Evolutionary conservation across 2,797 vertebrate species (phyloP).

Genomic region (Synaphobranchus kaupii): DNA sequence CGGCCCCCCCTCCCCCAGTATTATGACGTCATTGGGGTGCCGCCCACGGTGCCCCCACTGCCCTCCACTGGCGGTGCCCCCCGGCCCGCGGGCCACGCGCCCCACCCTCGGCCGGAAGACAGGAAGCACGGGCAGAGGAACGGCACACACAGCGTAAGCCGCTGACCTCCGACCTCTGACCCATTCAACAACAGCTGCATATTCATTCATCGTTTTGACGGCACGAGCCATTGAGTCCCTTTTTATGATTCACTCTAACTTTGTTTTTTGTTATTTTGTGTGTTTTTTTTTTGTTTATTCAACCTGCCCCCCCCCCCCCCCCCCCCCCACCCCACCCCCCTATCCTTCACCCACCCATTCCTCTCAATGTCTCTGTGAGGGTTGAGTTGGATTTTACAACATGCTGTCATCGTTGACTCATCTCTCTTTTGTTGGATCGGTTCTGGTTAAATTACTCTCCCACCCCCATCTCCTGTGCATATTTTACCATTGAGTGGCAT

Average conservation of each 20-base stretch:
- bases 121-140: constrained; percentile 91
- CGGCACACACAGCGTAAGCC: constrained; percentile 91
- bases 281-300: constrained; percentile 27
- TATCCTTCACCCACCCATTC: not conserved
- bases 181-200: not conserved
- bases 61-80: constrained; percentile 80
- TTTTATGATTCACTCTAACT: constrained; percentile 31
- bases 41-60: constrained; percentile 80
- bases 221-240: not conserved
- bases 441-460: not conserved
- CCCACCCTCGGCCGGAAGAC: constrained; percentile 88
- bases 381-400: not conserved
- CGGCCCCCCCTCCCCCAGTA: constrained; percentile 96
- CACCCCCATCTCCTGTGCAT: not conserved
- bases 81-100: constrained; percentile 80
- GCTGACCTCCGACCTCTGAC: constrained; percentile 6
- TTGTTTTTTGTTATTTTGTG: constrained; percentile 37
- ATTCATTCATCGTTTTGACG: not conserved
- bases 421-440: not conserved
- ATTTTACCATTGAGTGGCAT: not conserved
- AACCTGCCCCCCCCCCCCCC: not conserved
- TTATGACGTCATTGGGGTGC: constrained; percentile 89
- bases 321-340: not conserved
- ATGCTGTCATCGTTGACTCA: not conserved
- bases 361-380: not conserved